Evolutionary conservation across 1,140 invertebrate genomes (phyloP).

Genomic region (Battus philenor): DNA sequence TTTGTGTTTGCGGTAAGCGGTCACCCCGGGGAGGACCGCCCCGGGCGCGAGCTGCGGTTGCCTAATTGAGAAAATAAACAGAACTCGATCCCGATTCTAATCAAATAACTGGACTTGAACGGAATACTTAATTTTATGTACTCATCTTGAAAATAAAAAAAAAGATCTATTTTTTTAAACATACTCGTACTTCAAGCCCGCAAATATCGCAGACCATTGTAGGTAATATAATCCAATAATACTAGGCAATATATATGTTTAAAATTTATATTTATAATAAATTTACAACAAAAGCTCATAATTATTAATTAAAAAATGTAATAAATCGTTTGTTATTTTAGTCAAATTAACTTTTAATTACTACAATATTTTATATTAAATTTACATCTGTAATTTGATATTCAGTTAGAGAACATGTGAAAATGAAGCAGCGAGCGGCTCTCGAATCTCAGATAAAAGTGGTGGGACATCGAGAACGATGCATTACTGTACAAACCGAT

Average conservation of each 20-base stretch:
- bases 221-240: no score
- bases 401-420: slow-evolving; percentile 5
- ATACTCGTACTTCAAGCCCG: no score
- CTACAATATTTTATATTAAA: background rate
- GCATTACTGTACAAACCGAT: slow-evolving; percentile 68
- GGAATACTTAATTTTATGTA: slow-evolving; percentile 21
- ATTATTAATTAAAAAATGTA: background rate
- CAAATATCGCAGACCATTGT: no score
- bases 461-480: slow-evolving; percentile 59
- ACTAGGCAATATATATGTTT: no score
- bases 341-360: no score
- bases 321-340: no score
- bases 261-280: no score
- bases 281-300: no score
- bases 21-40: slow-evolving; percentile 41
- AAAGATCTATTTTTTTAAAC: no score
- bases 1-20: slow-evolving; percentile 52
- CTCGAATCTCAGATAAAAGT: slow-evolving; percentile 33
- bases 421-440: background rate
- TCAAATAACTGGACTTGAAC: slow-evolving; percentile 36
- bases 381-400: slow-evolving; percentile 13
- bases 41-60: slow-evolving; percentile 29
- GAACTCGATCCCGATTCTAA: slow-evolving; percentile 53
- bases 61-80: slow-evolving; percentile 60
- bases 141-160: background rate